Percentiles rank a stretch among this genome's conserved stretches.
Conservation (phyloP, 2,888 invertebrate species). For the Conomelus anceps region DNA sequence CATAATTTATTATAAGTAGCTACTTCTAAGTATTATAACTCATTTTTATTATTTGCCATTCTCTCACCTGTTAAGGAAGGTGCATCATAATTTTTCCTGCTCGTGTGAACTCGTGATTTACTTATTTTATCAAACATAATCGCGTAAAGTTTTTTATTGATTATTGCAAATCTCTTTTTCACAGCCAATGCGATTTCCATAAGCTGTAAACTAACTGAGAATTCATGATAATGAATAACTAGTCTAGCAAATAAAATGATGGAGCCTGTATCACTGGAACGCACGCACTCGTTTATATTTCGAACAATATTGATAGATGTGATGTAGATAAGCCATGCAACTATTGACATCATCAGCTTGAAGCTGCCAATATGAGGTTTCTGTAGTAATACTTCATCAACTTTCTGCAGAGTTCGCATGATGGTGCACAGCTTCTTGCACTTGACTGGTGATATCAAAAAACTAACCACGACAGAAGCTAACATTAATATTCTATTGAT, state of each 20-base stretch:
- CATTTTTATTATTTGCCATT: no score
- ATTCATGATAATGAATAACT: not conserved
- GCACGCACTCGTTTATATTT: no score
- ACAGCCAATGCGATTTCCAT: not conserved
- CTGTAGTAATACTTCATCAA: not conserved
- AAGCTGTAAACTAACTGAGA: not conserved
- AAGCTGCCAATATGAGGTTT: not conserved
- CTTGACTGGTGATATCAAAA: not conserved
- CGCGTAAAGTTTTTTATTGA: not conserved
- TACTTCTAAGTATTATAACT: no score
- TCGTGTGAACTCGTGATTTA: not conserved
- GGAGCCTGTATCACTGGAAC: not conserved
- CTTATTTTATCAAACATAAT: not conserved
- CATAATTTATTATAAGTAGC: no score
- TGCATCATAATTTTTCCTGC: no score
- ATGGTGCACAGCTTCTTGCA: not conserved
- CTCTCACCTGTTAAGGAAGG: not conserved
- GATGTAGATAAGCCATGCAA: not conserved
- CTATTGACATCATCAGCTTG: not conserved
- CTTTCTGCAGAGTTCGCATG: not conserved
- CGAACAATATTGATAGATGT: not conserved
- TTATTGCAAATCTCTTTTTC: not conserved
- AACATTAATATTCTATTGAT: not conserved
- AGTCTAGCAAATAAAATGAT: not conserved
- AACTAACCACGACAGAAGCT: not conserved